Percentiles rank a stretch among this genome's conserved stretches.
Evolutionary conservation across 2,888 invertebrate genomes (phyloP).

Genomic region (Tillus elongatus): DNA sequence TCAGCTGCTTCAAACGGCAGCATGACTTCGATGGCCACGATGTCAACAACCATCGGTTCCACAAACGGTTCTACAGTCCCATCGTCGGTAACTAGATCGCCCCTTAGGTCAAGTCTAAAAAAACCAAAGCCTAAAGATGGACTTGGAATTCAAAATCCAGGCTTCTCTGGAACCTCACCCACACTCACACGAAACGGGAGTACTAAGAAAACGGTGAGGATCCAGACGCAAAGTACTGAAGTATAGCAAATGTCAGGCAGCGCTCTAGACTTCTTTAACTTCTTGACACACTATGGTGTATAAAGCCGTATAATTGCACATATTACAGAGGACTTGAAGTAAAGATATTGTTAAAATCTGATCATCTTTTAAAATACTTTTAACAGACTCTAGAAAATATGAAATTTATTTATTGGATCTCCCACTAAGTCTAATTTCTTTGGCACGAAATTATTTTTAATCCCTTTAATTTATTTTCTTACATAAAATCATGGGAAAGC

Average conservation of each 20-base stretch:
- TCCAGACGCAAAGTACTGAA: constrained; percentile 86
- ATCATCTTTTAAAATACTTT: no score
- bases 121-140: constrained; percentile 64
- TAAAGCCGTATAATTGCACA: no score
- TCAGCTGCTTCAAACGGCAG: constrained; percentile 49
- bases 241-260: constrained; percentile 52
- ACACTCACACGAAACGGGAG: constrained; percentile 76
- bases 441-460: no score
- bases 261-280: no score
- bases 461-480: no score
- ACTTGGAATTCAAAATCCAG: constrained; percentile 79
- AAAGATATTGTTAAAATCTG: no score
- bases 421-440: no score
- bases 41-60: constrained; percentile 56
- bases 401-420: no score
- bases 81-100: constrained; percentile 47
- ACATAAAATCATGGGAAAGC: no score
- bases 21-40: constrained; percentile 64
- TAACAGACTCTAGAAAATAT: no score
- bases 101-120: constrained; percentile 72
- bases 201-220: constrained; percentile 82
- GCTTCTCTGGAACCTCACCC: constrained; percentile 75
- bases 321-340: no score
- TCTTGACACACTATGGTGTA: no score
- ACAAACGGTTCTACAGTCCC: constrained; percentile 46